A percentile compares a stretch with the other conserved stretches of the same genome.
Evolutionary conservation across 2,888 invertebrate genomes (phyloP).

Genomic region (Drosophila multiciliata): DNA sequence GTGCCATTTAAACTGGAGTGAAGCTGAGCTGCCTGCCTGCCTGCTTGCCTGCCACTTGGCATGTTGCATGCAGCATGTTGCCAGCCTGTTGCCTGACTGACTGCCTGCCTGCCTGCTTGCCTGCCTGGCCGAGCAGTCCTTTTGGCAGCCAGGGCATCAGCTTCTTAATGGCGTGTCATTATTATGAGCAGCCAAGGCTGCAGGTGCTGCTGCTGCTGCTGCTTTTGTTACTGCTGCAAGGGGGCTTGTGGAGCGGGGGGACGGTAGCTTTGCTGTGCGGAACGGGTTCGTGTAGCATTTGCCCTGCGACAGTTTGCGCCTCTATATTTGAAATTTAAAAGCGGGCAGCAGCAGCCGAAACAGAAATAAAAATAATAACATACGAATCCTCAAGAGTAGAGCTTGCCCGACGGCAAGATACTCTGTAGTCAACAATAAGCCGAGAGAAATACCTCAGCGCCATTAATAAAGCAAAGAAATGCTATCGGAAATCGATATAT

Average conservation of each 20-base stretch:
- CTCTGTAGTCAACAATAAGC: background rate
- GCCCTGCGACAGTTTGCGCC: slow-evolving; percentile 74
- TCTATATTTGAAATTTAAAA: slow-evolving; percentile 72
- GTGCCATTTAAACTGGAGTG: slow-evolving; percentile 78
- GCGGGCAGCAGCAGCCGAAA: slow-evolving; percentile 48
- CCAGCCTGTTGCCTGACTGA: slow-evolving; percentile 16
- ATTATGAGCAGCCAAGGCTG: slow-evolving; percentile 67
- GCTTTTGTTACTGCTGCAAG: slow-evolving; percentile 1
- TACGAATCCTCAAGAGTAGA: background rate
- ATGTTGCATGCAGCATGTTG: slow-evolving; percentile 24
- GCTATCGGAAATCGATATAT: background rate
- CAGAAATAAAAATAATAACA: slow-evolving; percentile 36
- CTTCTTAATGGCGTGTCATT: slow-evolving; percentile 79
- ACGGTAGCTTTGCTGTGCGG: slow-evolving; percentile 10
- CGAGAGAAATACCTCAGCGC: background rate
- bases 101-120: background rate
- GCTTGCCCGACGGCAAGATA: background rate
- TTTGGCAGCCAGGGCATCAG: slow-evolving; percentile 50
- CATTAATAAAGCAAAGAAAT: background rate
- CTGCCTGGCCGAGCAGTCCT: slow-evolving; percentile 10
- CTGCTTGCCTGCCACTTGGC: slow-evolving; percentile 7
- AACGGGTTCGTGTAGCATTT: slow-evolving; percentile 64
- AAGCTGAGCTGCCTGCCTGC: slow-evolving; percentile 9
- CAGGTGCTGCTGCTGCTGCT: slow-evolving; percentile 34
- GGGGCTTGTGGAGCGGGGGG: background rate